Evolutionary conservation across 2,888 invertebrate species (phyloP).

Genomic region (Pachydiplax longipennis): DNA sequence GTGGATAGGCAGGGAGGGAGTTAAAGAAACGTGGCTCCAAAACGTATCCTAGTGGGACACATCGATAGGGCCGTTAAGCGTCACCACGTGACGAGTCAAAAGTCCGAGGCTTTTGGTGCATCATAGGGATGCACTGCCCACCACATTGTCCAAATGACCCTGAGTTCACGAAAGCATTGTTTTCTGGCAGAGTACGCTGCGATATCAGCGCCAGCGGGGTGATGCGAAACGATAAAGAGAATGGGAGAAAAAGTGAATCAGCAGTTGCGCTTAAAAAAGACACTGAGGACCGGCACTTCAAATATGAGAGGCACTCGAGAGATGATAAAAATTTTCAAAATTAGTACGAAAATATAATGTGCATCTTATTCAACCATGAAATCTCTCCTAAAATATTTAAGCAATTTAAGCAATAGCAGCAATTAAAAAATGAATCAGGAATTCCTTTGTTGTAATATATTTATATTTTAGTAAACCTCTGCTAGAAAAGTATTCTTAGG

Average conservation of each 20-base stretch:
- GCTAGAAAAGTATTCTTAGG: no score
- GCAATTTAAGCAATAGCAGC: no score
- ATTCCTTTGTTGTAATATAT: no score
- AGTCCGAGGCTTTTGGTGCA: background rate
- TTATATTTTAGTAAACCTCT: no score
- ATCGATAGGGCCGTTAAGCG: background rate
- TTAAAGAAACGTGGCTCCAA: background rate
- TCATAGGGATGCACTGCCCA: no score
- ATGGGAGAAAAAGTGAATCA: background rate
- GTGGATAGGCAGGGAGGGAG: background rate
- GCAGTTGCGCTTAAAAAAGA: background rate
- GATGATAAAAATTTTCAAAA: no score
- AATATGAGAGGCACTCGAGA: no score
- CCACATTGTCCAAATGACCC: background rate
- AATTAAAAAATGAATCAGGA: no score
- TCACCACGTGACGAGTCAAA: background rate
- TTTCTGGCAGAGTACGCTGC: background rate
- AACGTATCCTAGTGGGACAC: background rate
- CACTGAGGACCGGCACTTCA: background rate
- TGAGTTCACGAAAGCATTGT: background rate
- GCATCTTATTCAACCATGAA: no score
- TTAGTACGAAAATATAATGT: no score
- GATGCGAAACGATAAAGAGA: background rate
- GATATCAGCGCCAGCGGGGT: background rate
- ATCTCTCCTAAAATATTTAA: no score